Conservation (phyloP, 2,888 invertebrate genomes). For the Galeruca laticollis region DNA sequence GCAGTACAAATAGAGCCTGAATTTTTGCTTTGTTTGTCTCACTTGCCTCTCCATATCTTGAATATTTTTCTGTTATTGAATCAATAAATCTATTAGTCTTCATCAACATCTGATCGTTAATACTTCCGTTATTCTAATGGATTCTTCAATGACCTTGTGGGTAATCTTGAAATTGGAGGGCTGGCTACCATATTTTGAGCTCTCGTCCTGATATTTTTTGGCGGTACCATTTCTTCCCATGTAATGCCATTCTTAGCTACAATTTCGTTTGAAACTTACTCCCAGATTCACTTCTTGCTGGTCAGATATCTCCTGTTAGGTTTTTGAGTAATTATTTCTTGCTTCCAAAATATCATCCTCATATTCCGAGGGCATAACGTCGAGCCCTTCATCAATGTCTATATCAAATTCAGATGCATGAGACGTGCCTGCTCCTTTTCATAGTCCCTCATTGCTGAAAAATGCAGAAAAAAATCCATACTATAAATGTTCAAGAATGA, state of each 20-base stretch:
- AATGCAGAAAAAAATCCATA: too few species aligned
- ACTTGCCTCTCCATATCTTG: background rate
- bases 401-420: too few species aligned
- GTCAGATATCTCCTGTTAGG: background rate
- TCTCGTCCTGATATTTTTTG: background rate
- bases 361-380: background rate
- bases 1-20: conserved; percentile 31
- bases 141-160: conserved; percentile 7
- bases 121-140: background rate
- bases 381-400: too few species aligned
- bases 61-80: background rate
- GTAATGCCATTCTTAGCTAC: background rate
- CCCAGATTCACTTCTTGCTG: too few species aligned
- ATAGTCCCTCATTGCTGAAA: too few species aligned
- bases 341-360: background rate
- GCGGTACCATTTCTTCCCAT: background rate
- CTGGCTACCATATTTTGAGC: background rate
- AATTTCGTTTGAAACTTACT: background rate
- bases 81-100: background rate
- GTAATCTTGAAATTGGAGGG: conserved; percentile 2
- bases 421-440: too few species aligned
- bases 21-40: background rate
- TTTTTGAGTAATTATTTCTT: background rate
- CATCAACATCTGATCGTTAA: background rate
- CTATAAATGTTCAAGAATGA: too few species aligned